A percentile compares a stretch with the other conserved stretches of the same genome.
Evolutionary conservation across 1,140 invertebrate genomes (phyloP).

Genomic region (Drosophila pruinosa): DNA sequence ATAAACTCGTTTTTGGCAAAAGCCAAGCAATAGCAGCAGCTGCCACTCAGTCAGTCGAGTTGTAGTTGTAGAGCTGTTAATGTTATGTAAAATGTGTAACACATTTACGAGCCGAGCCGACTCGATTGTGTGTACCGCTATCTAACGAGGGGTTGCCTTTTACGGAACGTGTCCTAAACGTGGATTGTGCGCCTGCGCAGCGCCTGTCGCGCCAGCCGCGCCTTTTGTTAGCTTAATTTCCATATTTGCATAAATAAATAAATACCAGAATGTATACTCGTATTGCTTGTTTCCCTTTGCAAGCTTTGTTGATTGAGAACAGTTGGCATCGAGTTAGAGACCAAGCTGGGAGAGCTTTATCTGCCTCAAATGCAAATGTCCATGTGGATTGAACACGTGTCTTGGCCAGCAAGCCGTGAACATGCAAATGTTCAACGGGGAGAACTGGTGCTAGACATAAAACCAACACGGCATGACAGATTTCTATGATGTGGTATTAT

Average conservation of each 20-base stretch:
- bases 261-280: conserved; percentile 1
- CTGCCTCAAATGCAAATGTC: conserved; percentile 53
- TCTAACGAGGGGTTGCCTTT: conserved; percentile 41
- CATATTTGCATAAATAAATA: conserved; percentile 59
- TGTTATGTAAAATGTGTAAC: conserved; percentile 50
- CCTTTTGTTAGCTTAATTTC: conserved; percentile 45
- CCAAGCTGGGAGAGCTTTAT: conserved; percentile 55
- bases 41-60: conserved; percentile 30
- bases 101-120: conserved; percentile 23
- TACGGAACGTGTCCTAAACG: conserved; percentile 41
- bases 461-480: conserved; percentile 39
- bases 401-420: conserved; percentile 66
- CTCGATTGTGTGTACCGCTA: conserved; percentile 41
- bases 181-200: conserved; percentile 63
- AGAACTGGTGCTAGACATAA: conserved; percentile 4
- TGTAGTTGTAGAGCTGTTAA: conserved; percentile 19
- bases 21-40: conserved; percentile 42
- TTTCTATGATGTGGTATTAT: conserved; percentile 40
- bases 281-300: not conserved
- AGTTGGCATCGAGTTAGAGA: no score
- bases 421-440: conserved; percentile 38
- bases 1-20: conserved; percentile 76
- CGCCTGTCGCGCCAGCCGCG: conserved; percentile 3
- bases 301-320: conserved; percentile 30
- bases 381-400: conserved; percentile 50